These are phyloP conservation scores for Shargacucullia verbasci DNA, from an alignment of 2,888 invertebrate genomes.

Conservation along the genomic window DNA sequence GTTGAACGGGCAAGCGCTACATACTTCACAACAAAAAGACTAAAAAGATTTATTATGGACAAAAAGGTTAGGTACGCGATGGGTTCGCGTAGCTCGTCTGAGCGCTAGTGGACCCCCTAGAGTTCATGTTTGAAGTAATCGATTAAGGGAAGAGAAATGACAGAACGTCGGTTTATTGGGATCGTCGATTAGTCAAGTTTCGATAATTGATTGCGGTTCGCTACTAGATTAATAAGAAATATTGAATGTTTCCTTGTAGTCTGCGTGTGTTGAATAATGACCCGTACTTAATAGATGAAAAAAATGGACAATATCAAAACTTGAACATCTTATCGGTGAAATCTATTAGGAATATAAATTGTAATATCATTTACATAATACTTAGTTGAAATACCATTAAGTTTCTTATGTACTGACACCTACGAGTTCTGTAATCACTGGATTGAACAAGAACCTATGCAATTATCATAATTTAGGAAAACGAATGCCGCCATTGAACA, in stretches of 20 bases:
- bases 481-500: slow-evolving; percentile 42
- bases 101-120: slow-evolving; percentile 82
- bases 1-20: slow-evolving; percentile 50
- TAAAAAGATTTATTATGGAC: slow-evolving; percentile 78
- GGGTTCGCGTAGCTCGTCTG: slow-evolving; percentile 66
- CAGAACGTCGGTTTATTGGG: slow-evolving; percentile 84
- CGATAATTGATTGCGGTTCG: slow-evolving; percentile 85
- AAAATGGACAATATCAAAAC: slow-evolving; percentile 56
- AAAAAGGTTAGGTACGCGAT: slow-evolving; percentile 71
- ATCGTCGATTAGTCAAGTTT: slow-evolving; percentile 85
- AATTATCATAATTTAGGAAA: slow-evolving; percentile 54
- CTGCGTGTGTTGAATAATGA: slow-evolving; percentile 68
- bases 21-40: slow-evolving; percentile 68
- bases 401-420: slow-evolving; percentile 46
- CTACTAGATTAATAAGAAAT: slow-evolving; percentile 86
- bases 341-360: slow-evolving; percentile 52
- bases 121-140: slow-evolving; percentile 86
- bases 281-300: slow-evolving; percentile 54
- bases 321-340: slow-evolving; percentile 51
- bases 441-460: slow-evolving; percentile 44
- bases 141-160: slow-evolving; percentile 88
- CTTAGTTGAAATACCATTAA: slow-evolving; percentile 50
- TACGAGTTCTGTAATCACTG: slow-evolving; percentile 48
- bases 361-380: slow-evolving; percentile 58
- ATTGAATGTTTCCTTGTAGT: slow-evolving; percentile 72